Evolutionary conservation across 2,113 vertebrate genomes (phyloP).

Genomic region (Protobothrops mucrosquamatus): DNA sequence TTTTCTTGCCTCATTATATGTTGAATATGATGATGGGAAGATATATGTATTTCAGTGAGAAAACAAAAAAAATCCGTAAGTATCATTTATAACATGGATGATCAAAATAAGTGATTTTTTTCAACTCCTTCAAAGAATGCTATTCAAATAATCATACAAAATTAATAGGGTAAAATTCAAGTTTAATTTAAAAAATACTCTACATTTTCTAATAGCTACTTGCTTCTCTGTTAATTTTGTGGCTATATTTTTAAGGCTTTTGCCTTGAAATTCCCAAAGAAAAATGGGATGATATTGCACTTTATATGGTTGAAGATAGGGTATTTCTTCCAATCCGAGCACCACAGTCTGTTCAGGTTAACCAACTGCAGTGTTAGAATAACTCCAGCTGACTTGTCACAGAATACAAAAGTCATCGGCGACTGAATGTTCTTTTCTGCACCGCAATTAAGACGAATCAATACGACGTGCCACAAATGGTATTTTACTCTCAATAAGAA

Average conservation of each 20-base stretch:
- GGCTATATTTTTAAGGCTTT: neutral
- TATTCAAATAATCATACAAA: slow-evolving; percentile 53
- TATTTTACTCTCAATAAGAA: slow-evolving; percentile 88
- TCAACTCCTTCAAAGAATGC: slow-evolving; percentile 55
- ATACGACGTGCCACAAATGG: slow-evolving; percentile 82
- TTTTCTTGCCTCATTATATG: slow-evolving; percentile 57
- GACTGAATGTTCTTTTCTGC: slow-evolving; percentile 87
- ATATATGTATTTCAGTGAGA: slow-evolving; percentile 57
- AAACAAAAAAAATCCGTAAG: slow-evolving; percentile 62
- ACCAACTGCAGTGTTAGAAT: slow-evolving; percentile 77
- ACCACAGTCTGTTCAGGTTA: slow-evolving; percentile 78
- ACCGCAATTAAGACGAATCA: slow-evolving; percentile 90
- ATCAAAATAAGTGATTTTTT: slow-evolving; percentile 58
- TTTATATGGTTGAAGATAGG: slow-evolving; percentile 59
- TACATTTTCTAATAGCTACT: neutral
- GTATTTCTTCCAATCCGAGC: slow-evolving; percentile 61
- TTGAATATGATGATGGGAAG: slow-evolving; percentile 51
- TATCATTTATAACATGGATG: slow-evolving; percentile 31
- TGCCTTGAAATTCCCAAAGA: slow-evolving; percentile 17
- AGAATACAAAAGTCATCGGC: slow-evolving; percentile 84
- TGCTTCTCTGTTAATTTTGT: slow-evolving; percentile 20
- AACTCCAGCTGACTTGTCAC: slow-evolving; percentile 81
- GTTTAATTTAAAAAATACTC: slow-evolving; percentile 36
- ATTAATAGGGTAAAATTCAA: slow-evolving; percentile 50
- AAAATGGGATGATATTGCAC: slow-evolving; percentile 13